A percentile compares a stretch with the other conserved stretches of the same genome.
Conservation (phyloP, 2,797 vertebrate species). For the Halcyon leucocephala region DNA sequence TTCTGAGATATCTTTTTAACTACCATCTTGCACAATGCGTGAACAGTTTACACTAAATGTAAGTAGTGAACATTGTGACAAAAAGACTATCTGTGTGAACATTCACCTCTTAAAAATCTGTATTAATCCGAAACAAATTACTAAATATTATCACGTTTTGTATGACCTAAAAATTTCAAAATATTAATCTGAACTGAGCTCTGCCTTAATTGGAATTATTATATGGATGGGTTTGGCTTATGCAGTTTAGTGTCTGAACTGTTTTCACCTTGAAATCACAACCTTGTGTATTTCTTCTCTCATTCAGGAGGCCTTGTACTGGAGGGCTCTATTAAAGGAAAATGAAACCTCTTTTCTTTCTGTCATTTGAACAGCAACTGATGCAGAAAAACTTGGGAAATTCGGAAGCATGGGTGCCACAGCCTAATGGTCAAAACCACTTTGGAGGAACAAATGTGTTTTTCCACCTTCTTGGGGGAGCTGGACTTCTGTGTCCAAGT, state of each 20-base stretch:
- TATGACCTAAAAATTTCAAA: not conserved
- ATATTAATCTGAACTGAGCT: not conserved
- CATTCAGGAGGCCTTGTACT: not conserved
- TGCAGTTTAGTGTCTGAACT: not conserved
- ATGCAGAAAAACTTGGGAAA: not conserved
- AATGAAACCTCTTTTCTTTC: not conserved
- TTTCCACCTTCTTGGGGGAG: not conserved
- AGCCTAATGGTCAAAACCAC: not conserved
- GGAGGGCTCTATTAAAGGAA: not conserved
- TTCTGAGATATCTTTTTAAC: not conserved
- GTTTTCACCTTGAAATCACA: not conserved
- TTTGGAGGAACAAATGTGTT: not conserved
- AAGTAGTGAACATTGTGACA: not conserved
- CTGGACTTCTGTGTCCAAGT: not conserved
- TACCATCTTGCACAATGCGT: not conserved
- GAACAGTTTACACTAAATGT: not conserved
- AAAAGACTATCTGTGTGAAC: not conserved
- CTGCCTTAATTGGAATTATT: not conserved
- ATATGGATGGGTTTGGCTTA: not conserved
- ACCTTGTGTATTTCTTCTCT: not conserved
- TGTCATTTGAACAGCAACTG: not conserved
- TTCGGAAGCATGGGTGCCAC: not conserved
- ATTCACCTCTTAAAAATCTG: not conserved
- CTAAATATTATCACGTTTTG: not conserved
- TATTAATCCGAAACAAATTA: not conserved